Evolutionary conservation across 2,888 invertebrate species (phyloP).

Genomic region (Melanargia galathea): DNA sequence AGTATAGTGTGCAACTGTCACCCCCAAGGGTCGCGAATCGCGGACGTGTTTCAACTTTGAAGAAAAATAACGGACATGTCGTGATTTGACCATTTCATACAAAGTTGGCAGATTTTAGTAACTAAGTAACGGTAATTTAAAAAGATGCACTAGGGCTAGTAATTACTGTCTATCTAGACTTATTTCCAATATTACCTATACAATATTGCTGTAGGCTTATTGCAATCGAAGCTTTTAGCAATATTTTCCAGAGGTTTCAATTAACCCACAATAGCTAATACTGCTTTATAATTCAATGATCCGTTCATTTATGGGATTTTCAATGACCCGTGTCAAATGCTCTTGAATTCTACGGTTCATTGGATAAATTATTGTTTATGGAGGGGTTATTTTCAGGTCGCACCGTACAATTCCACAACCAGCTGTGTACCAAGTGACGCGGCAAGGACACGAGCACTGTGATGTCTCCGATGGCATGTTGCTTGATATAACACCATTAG

Average conservation of each 20-base stretch:
- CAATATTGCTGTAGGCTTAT: too few species aligned
- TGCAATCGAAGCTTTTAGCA: not conserved
- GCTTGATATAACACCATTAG: conserved; percentile 86
- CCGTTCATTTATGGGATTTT: not conserved
- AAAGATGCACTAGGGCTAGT: too few species aligned
- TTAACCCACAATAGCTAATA: not conserved
- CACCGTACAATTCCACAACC: conserved; percentile 82
- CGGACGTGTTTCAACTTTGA: too few species aligned
- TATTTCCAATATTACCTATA: too few species aligned
- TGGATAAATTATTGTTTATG: conserved; percentile 42
- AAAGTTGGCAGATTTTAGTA: too few species aligned
- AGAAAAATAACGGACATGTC: too few species aligned
- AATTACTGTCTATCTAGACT: too few species aligned
- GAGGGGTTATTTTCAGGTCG: conserved; percentile 59
- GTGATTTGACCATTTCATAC: too few species aligned
- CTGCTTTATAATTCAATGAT: conserved; percentile 1
- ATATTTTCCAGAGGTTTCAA: not conserved
- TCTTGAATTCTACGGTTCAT: conserved; percentile 35
- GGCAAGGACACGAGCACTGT: conserved; percentile 87
- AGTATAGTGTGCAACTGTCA: too few species aligned
- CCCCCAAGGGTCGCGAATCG: too few species aligned
- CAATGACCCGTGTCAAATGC: conserved; percentile 26
- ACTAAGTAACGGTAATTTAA: too few species aligned
- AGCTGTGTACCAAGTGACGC: conserved; percentile 86
- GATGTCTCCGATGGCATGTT: conserved; percentile 87